phyloP scores from a whole-genome alignment of 1,140 invertebrate species.

The Tetraneura akinire region DNA sequence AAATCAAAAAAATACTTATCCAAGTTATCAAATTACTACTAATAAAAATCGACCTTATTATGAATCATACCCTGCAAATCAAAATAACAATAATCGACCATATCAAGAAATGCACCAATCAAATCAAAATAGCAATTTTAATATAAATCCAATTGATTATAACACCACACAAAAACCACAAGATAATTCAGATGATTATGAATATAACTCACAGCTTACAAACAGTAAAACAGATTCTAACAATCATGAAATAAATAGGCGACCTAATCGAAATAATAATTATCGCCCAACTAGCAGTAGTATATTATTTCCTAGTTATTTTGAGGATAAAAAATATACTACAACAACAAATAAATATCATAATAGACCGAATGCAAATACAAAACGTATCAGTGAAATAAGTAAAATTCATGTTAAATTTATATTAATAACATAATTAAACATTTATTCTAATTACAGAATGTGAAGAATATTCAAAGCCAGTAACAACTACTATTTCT shows the following conservation, averaged over 20 bases:
- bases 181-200: background rate
- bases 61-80: background rate
- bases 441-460: constrained; percentile 56
- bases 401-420: constrained; percentile 10
- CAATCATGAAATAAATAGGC: background rate
- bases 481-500: constrained; percentile 57
- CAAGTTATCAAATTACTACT: background rate
- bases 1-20: background rate
- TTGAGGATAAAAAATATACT: background rate
- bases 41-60: constrained; percentile 11
- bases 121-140: constrained; percentile 31
- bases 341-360: constrained; percentile 4
- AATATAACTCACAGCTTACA: background rate
- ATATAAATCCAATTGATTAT: constrained; percentile 10
- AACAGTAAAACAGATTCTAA: background rate
- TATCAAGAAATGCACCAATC: background rate
- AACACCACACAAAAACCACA: background rate
- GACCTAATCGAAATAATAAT: constrained; percentile 1
- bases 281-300: constrained; percentile 26
- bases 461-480: constrained; percentile 59
- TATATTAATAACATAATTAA: background rate
- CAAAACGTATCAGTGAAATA: constrained; percentile 42
- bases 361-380: constrained; percentile 14
- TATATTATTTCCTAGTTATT: constrained; percentile 32
- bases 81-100: constrained; percentile 4